phyloP scores from a whole-genome alignment of 2,113 vertebrate species.

The Dendrocopos noguchii region DNA sequence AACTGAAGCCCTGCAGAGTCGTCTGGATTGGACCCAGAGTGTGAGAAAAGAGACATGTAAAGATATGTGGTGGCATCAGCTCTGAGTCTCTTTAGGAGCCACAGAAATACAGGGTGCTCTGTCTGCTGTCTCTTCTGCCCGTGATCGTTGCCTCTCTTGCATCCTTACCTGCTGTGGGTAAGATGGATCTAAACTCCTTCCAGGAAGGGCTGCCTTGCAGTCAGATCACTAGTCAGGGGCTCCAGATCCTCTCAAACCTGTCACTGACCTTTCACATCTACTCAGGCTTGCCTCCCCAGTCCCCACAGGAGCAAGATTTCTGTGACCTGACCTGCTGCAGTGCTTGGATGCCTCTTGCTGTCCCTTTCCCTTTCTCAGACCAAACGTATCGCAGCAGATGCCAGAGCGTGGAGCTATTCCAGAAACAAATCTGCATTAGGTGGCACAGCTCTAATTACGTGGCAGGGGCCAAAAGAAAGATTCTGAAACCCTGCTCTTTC shows the following conservation, averaged over 20 bases:
- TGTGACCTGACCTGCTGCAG: background rate
- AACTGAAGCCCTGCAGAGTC: background rate
- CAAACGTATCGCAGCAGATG: background rate
- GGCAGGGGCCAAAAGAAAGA: background rate
- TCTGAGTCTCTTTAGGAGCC: background rate
- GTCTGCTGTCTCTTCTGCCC: background rate
- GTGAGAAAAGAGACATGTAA: background rate
- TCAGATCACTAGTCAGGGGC: background rate
- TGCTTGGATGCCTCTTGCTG: background rate
- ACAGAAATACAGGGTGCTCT: background rate
- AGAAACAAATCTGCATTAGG: background rate
- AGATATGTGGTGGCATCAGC: background rate
- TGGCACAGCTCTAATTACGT: background rate
- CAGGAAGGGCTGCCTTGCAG: background rate
- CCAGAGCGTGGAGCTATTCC: background rate
- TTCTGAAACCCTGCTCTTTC: background rate
- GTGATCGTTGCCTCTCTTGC: background rate
- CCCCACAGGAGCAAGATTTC: background rate
- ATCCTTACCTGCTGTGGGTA: background rate
- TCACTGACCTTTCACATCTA: background rate
- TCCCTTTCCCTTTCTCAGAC: constrained; percentile 4
- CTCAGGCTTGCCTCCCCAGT: background rate
- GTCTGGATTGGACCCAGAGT: background rate
- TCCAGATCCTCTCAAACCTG: background rate
- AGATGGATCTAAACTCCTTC: background rate